A percentile compares a stretch with the other conserved stretches of the same genome.
These are phyloP conservation scores for Hyposmocoma kahamanoa DNA, from an alignment of 1,140 invertebrate genomes.

Conservation along the genomic window DNA sequence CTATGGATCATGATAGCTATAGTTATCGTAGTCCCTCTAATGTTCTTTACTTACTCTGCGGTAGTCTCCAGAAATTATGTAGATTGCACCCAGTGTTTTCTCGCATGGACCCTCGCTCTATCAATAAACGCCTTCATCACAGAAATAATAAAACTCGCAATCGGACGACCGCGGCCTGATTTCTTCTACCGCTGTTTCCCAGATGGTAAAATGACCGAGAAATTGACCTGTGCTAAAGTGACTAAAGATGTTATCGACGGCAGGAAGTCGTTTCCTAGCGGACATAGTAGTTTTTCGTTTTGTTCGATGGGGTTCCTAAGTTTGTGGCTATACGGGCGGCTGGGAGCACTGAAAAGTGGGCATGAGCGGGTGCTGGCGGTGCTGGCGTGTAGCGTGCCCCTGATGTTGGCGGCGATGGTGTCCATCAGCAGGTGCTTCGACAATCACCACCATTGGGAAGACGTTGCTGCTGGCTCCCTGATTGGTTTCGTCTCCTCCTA, in stretches of 20 bases:
- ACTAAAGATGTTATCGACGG: slow-evolving; percentile 79
- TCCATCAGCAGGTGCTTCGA: slow-evolving; percentile 86
- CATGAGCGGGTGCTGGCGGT: slow-evolving; percentile 70
- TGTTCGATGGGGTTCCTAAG: slow-evolving; percentile 82
- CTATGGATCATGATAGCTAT: slow-evolving; percentile 76
- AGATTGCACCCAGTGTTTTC: slow-evolving; percentile 27
- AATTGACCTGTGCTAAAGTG: slow-evolving; percentile 79
- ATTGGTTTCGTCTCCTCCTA: slow-evolving; percentile 20
- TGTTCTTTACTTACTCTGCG: slow-evolving; percentile 74
- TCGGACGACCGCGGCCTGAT: slow-evolving; percentile 87
- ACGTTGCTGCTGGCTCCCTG: slow-evolving; percentile 24
- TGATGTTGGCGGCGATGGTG: slow-evolving; percentile 77
- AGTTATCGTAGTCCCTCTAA: slow-evolving; percentile 75
- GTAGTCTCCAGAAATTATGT: slow-evolving; percentile 12
- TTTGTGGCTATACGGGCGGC: slow-evolving; percentile 81
- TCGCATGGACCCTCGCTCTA: slow-evolving; percentile 75
- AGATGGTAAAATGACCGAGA: slow-evolving; percentile 76
- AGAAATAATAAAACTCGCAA: slow-evolving; percentile 81
- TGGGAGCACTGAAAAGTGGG: slow-evolving; percentile 76
- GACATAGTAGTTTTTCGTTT: slow-evolving; percentile 89
- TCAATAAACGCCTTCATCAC: slow-evolving; percentile 82
- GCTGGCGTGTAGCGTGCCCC: slow-evolving; percentile 74
- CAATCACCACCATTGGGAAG: slow-evolving; percentile 92
- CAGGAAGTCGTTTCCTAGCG: slow-evolving; percentile 92
- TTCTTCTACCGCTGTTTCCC: slow-evolving; percentile 89